A percentile compares a stretch with the other conserved stretches of the same genome.
Evolutionary conservation across 2,113 vertebrate genomes (phyloP).

Genomic region (Xiphorhynchus elegans): DNA sequence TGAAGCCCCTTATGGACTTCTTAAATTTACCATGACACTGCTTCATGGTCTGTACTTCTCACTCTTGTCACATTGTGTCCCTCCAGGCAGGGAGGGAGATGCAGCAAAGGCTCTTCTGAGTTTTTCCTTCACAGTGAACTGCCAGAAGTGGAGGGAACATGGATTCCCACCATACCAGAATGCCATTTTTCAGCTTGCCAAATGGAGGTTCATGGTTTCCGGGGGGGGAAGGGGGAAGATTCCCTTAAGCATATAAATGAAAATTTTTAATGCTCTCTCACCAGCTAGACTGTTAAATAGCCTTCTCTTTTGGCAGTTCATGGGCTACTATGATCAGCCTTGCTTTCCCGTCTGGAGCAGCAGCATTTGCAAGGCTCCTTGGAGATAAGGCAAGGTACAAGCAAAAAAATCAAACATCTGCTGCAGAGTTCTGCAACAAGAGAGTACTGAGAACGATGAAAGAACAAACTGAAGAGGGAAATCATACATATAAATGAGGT

Average conservation of each 20-base stretch:
- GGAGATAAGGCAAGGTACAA: conserved; percentile 5
- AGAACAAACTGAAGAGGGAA: conserved; percentile 28
- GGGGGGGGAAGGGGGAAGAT: background rate
- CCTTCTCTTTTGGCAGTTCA: background rate
- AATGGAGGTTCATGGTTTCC: background rate
- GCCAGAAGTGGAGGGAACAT: background rate
- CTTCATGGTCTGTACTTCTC: background rate
- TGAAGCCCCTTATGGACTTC: background rate
- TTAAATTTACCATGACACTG: background rate
- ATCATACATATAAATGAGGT: conserved; percentile 44
- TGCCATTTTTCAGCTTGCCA: background rate
- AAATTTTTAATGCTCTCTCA: background rate
- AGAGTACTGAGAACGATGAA: conserved; percentile 6
- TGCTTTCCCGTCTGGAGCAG: background rate
- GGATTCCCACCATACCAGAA: background rate
- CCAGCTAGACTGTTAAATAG: background rate
- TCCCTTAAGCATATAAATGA: background rate
- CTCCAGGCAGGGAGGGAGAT: background rate
- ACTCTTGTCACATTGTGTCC: too few relatives aligned
- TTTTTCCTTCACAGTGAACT: background rate
- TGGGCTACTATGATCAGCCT: background rate
- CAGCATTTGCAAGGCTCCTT: conserved; percentile 8
- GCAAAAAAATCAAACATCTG: conserved; percentile 34
- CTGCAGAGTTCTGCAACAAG: background rate
- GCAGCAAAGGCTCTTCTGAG: background rate